A percentile compares a stretch with the other conserved stretches of the same genome.
Conservation (phyloP, 1,140 invertebrate species). For the Drosophila arizonae region DNA sequence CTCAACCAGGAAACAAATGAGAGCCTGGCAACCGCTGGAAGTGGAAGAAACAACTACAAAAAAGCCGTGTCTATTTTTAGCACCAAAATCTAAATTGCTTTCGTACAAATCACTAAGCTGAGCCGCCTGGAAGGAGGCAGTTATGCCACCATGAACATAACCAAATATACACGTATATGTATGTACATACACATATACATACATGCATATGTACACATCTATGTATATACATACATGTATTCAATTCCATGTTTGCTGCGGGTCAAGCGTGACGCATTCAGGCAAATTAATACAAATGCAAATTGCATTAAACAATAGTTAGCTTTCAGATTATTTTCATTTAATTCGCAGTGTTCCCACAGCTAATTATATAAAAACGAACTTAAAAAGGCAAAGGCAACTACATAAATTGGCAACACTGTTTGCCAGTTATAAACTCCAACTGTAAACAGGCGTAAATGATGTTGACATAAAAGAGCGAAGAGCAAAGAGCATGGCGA, state of each 20-base stretch:
- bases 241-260: constrained; percentile 5
- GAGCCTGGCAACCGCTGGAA: constrained; percentile 55
- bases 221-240: background rate
- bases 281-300: constrained; percentile 9
- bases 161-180: background rate
- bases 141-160: constrained; percentile 29
- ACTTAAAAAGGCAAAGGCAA: background rate
- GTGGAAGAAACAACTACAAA: constrained; percentile 36
- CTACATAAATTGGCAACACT: constrained; percentile 23
- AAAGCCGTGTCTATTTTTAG: constrained; percentile 65
- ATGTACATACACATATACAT: too few species aligned
- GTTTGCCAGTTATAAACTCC: constrained; percentile 27
- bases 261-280: constrained; percentile 24
- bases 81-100: constrained; percentile 44
- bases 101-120: constrained; percentile 34
- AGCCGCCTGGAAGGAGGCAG: constrained; percentile 13
- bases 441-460: constrained; percentile 49
- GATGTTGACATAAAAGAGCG: constrained; percentile 37
- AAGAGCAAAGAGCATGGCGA: constrained; percentile 8
- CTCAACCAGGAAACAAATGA: constrained; percentile 59
- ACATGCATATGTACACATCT: too few species aligned
- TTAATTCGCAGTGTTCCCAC: background rate
- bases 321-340: background rate
- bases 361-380: background rate
- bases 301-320: background rate